These are phyloP conservation scores for Phalera bucephala DNA, from an alignment of 2,888 invertebrate species.

Conservation along the genomic window DNA sequence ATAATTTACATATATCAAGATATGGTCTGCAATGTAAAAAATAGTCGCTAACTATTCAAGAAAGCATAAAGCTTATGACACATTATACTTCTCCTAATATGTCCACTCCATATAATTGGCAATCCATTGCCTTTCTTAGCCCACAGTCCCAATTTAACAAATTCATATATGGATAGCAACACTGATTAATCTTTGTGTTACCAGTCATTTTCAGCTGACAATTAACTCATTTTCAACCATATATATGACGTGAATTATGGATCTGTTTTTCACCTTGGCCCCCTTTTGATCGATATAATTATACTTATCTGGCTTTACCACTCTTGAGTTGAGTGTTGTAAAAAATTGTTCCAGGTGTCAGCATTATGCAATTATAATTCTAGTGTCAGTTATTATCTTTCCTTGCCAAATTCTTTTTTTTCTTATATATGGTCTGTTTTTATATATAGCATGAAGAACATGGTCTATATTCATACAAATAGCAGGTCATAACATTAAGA, in stretches of 20 bases:
- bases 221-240: slow-evolving; percentile 29
- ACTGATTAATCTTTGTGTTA: slow-evolving; percentile 32
- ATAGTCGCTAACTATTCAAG: slow-evolving; percentile 22
- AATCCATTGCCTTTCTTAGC: slow-evolving; percentile 32
- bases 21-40: slow-evolving; percentile 22
- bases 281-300: too few species aligned
- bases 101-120: slow-evolving; percentile 29
- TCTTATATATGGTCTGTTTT: too few species aligned
- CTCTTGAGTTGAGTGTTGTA: too few species aligned
- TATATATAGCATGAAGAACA: too few species aligned
- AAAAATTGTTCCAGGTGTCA: too few species aligned
- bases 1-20: slow-evolving; percentile 9
- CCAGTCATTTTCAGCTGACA: slow-evolving; percentile 20
- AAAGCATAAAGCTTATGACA: slow-evolving; percentile 31
- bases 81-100: slow-evolving; percentile 37
- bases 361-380: too few species aligned
- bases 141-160: slow-evolving; percentile 33
- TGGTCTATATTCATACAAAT: too few species aligned
- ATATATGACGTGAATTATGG: slow-evolving; percentile 10
- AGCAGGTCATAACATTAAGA: too few species aligned
- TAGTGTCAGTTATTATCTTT: too few species aligned
- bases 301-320: too few species aligned
- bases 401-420: too few species aligned
- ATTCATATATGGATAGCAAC: slow-evolving; percentile 42
- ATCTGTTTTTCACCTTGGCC: slow-evolving; percentile 1